Evolutionary conservation across 2,888 invertebrate species (phyloP).

Genomic region (Orchesella flavescens): DNA sequence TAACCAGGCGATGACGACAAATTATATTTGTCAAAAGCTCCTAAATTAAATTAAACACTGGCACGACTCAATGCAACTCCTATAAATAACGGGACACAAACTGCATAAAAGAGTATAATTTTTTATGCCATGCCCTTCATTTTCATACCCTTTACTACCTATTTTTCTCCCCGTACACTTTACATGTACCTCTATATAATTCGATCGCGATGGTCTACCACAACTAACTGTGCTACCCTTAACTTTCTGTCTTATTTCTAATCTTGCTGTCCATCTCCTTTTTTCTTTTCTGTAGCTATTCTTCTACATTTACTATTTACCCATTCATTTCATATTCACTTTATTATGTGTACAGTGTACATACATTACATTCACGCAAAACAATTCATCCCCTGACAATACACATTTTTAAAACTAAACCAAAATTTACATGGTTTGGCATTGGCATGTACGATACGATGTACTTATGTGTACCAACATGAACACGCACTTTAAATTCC

Average conservation of each 20-base stretch:
- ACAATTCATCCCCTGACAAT: constrained; percentile 1
- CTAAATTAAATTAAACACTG: constrained; percentile 24
- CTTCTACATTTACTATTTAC: too few relatives aligned
- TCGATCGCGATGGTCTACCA: too few relatives aligned
- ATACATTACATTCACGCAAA: background rate
- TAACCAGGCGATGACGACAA: too few relatives aligned
- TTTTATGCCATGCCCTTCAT: constrained; percentile 13
- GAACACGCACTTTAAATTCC: too few relatives aligned
- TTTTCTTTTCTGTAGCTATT: background rate
- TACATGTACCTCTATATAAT: too few relatives aligned
- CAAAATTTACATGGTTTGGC: too few relatives aligned
- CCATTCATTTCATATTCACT: too few relatives aligned
- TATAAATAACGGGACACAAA: constrained; percentile 1
- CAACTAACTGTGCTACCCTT: background rate
- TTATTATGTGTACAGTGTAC: too few relatives aligned
- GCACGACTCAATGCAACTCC: background rate
- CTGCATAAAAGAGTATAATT: constrained; percentile 1
- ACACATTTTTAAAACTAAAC: background rate
- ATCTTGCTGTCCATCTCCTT: constrained; percentile 21
- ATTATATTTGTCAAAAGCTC: constrained; percentile 26
- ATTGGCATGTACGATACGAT: too few relatives aligned
- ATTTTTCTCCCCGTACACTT: too few relatives aligned
- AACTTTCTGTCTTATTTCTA: background rate
- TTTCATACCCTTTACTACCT: too few relatives aligned
- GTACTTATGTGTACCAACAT: too few relatives aligned